Evolutionary conservation across 2,797 vertebrate species (phyloP), one percentile per base, ranked within the genome.

Genomic region (Bovichtus diacanthus): DNA sequence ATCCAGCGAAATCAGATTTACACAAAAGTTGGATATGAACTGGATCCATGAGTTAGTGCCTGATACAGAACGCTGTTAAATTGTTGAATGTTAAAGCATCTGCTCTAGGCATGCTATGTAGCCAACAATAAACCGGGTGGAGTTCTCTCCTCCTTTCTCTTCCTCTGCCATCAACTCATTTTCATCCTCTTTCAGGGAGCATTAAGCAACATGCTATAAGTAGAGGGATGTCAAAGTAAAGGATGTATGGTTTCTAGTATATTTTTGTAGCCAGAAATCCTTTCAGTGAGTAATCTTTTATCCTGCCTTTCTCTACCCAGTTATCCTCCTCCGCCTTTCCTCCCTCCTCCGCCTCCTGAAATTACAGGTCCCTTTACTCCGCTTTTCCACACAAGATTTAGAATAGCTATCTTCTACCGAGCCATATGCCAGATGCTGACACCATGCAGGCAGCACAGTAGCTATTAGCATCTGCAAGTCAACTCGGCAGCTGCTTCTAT

Each of bases 401-500:
- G 56, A 31, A 68, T 51, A 49, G 72, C 80, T 69, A 83, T 86
- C 81, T 76, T 74, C 67, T 16, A 19, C 58, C 3, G 4, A 66
- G 74, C 77, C 76, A 59, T 72, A 58, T 21, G 67, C 83, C 86
- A 87, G 81, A 82, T 87, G 87, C 72, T 72, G 82, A 83, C 82
- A 74, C 73, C 71, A 66, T 34, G 71, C 75, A 84, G 75, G 63
- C 74, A 65, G 64, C 77, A 34, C 71, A 68, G 72, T 43, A 59
- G 73, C 85, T 78, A 87, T 87, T 85, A 90, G 80, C 87, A 88
- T 82, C 81, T 78, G 78, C 65, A 85, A 84, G 80, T 83, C 69
- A 70, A 71, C 65, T 36, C 25, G 16, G 83, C 88, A 89, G 88
- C 86, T 86, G 87, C 85, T 75, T 81, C 67, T 73, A 84, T 83